Evolutionary conservation across 2,888 invertebrate species (phyloP).

Genomic region (Griposia aprilina): DNA sequence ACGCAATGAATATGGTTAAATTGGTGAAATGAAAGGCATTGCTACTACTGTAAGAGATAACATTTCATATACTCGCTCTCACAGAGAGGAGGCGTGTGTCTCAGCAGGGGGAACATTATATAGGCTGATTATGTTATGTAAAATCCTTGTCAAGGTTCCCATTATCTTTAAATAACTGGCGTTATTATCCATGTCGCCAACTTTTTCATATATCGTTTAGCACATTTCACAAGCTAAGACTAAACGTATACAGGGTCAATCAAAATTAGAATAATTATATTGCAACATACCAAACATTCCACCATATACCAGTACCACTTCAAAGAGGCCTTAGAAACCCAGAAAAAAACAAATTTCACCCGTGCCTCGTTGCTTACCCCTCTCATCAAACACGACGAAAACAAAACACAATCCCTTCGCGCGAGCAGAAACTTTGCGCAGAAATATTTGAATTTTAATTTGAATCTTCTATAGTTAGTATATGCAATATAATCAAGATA

Average conservation of each 20-base stretch:
- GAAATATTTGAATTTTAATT: too few species aligned
- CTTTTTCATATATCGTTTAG: conserved; percentile 1
- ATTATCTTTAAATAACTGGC: not conserved
- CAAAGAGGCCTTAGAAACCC: too few species aligned
- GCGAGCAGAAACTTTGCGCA: too few species aligned
- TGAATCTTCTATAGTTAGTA: too few species aligned
- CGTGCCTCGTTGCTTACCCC: too few species aligned
- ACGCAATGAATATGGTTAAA: not conserved
- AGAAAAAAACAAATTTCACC: too few species aligned
- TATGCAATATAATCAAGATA: too few species aligned
- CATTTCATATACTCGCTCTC: not conserved
- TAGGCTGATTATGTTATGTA: too few species aligned
- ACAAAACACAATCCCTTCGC: too few species aligned
- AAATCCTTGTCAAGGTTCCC: not conserved
- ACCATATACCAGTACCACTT: too few species aligned
- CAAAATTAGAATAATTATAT: not conserved
- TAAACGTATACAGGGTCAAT: not conserved
- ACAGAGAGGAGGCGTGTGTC: too few species aligned
- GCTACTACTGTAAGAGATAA: not conserved
- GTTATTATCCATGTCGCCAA: not conserved
- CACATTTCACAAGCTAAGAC: not conserved
- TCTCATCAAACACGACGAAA: too few species aligned
- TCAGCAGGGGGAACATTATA: not conserved
- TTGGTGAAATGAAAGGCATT: not conserved
- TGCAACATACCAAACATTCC: conserved; percentile 1